phyloP scores from a whole-genome alignment of 2,797 vertebrate genomes.

The Pangasius djambal region DNA sequence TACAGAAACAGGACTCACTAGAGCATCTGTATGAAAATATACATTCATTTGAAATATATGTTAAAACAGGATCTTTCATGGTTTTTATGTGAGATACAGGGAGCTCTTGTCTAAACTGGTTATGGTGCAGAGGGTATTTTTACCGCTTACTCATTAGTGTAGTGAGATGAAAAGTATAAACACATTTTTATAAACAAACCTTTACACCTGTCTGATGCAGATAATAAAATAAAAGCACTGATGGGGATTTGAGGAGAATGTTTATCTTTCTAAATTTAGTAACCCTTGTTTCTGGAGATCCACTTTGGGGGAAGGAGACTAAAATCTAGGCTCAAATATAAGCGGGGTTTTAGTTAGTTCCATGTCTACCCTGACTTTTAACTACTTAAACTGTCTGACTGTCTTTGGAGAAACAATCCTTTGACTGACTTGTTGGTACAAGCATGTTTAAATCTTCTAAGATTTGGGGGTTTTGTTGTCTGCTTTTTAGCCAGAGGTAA shows the following conservation, averaged over 20 bases:
- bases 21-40: neutral
- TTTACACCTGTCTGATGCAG: neutral
- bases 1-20: neutral
- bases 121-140: neutral
- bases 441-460: neutral
- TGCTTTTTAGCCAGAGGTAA: constrained; percentile 57
- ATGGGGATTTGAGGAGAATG: neutral
- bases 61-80: neutral
- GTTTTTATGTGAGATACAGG: neutral
- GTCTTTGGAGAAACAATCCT: constrained; percentile 33
- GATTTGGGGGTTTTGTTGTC: neutral
- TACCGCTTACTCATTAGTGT: neutral
- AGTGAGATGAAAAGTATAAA: neutral
- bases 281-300: neutral
- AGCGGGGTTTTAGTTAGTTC: constrained; percentile 66
- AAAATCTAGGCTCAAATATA: constrained; percentile 53
- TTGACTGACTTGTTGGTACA: constrained; percentile 68
- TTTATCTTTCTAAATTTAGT: neutral
- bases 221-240: neutral
- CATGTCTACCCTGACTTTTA: constrained; percentile 62
- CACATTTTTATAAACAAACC: neutral
- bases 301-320: neutral
- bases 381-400: constrained; percentile 69
- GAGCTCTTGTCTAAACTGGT: neutral
- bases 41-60: neutral